Evolutionary conservation across 2,797 vertebrate genomes (phyloP), one percentile per base, ranked within the genome.

Genomic region (Hephaestus fuliginosus): DNA sequence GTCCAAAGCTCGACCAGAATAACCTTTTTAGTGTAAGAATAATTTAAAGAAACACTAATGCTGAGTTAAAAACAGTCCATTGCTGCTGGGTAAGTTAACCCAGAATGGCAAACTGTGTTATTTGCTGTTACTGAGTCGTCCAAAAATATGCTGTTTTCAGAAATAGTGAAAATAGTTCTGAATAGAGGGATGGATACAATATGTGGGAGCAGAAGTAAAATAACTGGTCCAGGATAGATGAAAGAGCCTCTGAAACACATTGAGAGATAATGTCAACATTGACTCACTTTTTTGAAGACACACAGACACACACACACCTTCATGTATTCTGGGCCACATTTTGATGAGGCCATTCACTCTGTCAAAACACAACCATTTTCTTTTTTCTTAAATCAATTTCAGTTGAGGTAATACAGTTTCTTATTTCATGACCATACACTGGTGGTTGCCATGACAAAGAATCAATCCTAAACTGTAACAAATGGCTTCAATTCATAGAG

Each of bases 391-490:
- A 92, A 91, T 94, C 86, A 88, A 91, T 94, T 90, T 86, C 75
- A 78, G 85, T 73, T 79, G 84, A 90, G 79, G 91, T 91, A 91
- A 92, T 83, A 33, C 87, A 76, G 84, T 93, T 91, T 90, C 75
- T 88, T 87, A 87, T 89, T 89, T 87, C 77, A 85, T 70, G 83
- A 78, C 89, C 87, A 80, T 80, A 85, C 84, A 76, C 84, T 70
- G 90, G 77, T 75, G 83, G 92, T 90, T 92, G 89, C 86, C 86
- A 88, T 94, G 94, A 92, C 84, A 80, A 93, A 92, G 86, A 91
- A 94, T 94, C 91, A 93, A 93, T 94, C 92, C 81, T 91, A 89
- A 93, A 91, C 91, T 88, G 89, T 93, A 94, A 92, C 91, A 93
- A 95, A 94, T 93, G 85, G 88, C 82, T 87, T 90, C 88, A 81